Evolutionary conservation across 2,113 vertebrate species (phyloP).

Genomic region (Canis aureus): DNA sequence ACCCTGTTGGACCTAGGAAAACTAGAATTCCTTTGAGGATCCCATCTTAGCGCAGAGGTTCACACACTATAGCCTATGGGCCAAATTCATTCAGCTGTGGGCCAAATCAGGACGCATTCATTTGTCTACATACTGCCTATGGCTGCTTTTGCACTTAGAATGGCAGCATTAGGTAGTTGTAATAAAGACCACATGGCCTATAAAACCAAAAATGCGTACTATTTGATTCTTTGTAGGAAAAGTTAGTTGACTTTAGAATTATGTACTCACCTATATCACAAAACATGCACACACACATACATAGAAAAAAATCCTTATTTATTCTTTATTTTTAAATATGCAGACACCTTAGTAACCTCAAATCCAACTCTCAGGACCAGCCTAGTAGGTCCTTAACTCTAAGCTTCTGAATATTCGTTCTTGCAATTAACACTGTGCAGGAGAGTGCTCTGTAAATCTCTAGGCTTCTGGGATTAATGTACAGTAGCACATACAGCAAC

Average conservation of each 20-base stretch:
- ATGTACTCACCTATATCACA: background rate
- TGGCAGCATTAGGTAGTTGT: background rate
- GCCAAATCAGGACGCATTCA: too few species aligned
- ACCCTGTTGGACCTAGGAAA: background rate
- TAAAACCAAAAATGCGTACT: background rate
- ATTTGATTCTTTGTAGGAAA: background rate
- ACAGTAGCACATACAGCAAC: background rate
- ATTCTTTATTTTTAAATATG: background rate
- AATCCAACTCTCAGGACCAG: background rate
- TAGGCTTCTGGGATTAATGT: background rate
- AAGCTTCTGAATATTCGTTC: background rate
- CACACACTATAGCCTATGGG: accelerated
- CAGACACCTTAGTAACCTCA: background rate
- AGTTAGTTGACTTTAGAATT: background rate
- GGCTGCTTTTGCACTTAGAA: background rate
- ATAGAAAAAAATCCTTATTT: background rate
- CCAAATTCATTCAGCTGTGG: background rate
- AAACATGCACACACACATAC: background rate
- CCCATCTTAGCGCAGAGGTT: background rate
- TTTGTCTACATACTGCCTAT: background rate
- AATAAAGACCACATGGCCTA: accelerated
- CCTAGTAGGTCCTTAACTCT: too few species aligned
- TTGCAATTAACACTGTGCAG: background rate
- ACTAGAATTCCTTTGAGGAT: background rate
- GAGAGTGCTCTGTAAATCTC: background rate